Evolutionary conservation across 2,888 invertebrate species (phyloP).

Genomic region (Autographa pulchrina): DNA sequence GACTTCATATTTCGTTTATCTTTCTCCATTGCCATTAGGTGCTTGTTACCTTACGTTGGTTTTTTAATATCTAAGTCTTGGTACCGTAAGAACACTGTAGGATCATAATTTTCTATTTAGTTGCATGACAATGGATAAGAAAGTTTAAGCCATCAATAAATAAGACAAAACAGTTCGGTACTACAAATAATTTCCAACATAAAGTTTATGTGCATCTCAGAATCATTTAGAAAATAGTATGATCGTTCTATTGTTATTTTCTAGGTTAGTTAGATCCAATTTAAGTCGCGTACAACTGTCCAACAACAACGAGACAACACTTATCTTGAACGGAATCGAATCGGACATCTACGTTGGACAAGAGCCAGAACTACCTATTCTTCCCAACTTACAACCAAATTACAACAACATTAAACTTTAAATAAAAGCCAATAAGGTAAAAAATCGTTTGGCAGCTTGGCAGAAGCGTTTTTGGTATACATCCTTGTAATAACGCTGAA

Average conservation of each 20-base stretch:
- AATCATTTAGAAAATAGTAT: background rate
- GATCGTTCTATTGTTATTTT: constrained; percentile 1
- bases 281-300: constrained; percentile 29
- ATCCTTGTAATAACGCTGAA: constrained; percentile 26
- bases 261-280: constrained; percentile 29
- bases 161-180: too few relatives aligned
- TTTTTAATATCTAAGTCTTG: too few relatives aligned
- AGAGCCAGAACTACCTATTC: constrained; percentile 34
- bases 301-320: constrained; percentile 23
- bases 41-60: too few relatives aligned
- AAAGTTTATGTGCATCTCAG: too few relatives aligned
- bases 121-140: too few relatives aligned
- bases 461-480: constrained; percentile 14
- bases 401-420: constrained; percentile 9
- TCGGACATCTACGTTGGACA: constrained; percentile 41
- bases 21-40: too few relatives aligned
- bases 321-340: constrained; percentile 52
- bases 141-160: too few relatives aligned
- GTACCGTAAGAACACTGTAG: too few relatives aligned
- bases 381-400: constrained; percentile 17
- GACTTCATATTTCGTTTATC: too few relatives aligned
- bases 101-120: too few relatives aligned
- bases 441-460: background rate
- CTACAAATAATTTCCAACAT: too few relatives aligned
- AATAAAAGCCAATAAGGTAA: background rate